Base-by-base conservation (phyloP, 2,113 vertebrate species). In the Bujurquina vittata region DNA sequence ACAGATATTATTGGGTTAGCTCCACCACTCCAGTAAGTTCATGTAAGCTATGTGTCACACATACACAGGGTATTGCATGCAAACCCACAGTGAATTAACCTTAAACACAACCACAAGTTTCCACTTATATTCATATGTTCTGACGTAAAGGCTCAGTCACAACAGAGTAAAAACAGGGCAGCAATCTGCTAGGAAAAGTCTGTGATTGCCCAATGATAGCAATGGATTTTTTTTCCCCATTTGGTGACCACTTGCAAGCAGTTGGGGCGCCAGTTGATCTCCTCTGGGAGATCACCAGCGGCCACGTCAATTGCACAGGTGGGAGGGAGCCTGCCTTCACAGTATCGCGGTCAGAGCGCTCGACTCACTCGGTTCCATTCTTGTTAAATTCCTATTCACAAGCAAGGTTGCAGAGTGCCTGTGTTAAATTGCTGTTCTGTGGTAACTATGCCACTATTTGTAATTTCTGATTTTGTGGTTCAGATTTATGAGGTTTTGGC, bases 101-200 rank as follows among this genome's bases (percentile, higher is more conserved):
- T 22, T 46, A 67, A 49, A 18, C 63, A 11, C 49, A 29, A 67
- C 63, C 40, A 67, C 40, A 63, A 5, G 22, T 46, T 67, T 67
- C 3, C 1, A 67, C 8, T 67, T 67, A 15, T 26, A 26, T 3
- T 26, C 22, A 0, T 18, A 49, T 0, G 0, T 0, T 67, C 37
- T 67, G 62, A 46, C 37, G 5, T 67, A 23, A 14, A 65, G 37
- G 7, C 62, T 65, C 62, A 65, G 12, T 17, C 62, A 26, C 62
- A 43, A 1, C 43, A 14, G 62, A 65, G 35, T 43, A 43, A 65
- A 65, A 67, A 6, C 2, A 46, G 17, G 43, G 46, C 0, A 1
- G 62, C 7, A 46, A 22, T 7, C 0, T 67, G 7, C 17, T 46
- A 46, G 62, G 8, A 67, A 46, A 26, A 0, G 4, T 67, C 46